These are phyloP conservation scores for Coenobita brevimanus DNA, from an alignment of 1,140 invertebrate species.

Conservation along the genomic window DNA sequence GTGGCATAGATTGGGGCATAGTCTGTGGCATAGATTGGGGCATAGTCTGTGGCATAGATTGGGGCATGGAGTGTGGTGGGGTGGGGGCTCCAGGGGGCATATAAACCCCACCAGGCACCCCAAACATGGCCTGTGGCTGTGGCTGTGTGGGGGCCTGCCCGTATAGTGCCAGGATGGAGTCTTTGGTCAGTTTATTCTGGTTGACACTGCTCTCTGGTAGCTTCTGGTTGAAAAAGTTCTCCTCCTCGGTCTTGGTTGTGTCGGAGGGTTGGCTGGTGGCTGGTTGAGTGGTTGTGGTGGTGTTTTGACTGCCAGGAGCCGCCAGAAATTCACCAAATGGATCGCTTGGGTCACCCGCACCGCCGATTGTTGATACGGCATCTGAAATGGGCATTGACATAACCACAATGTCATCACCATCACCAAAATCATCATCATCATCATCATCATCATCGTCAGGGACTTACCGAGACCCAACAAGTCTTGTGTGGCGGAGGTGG, in stretches of 20 bases:
- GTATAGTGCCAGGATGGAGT: conserved; percentile 94
- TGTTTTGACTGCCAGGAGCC: conserved; percentile 45
- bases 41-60: conserved; percentile 49
- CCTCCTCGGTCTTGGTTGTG: conserved; percentile 81
- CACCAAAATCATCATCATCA: no score
- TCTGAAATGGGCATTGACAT: background rate
- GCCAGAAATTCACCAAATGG: conserved; percentile 70
- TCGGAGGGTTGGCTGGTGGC: conserved; percentile 42
- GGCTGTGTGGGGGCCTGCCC: conserved; percentile 78
- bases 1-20: no score
- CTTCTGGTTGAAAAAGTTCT: conserved; percentile 93
- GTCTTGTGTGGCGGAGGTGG: conserved; percentile 74
- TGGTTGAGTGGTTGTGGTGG: conserved; percentile 70
- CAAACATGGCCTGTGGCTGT: conserved; percentile 67
- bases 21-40: background rate
- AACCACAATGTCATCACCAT: no score
- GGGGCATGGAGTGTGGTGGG: conserved; percentile 70
- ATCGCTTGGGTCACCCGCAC: conserved; percentile 53
- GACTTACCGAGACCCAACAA: conserved; percentile 79
- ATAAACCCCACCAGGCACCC: conserved; percentile 33
- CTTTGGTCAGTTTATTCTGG: conserved; percentile 88
- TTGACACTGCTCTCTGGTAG: conserved; percentile 78
- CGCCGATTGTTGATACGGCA: conserved; percentile 34
- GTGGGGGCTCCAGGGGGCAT: conserved; percentile 18
- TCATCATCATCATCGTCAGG: no score